Evolutionary conservation across 2,888 invertebrate species (phyloP).

Genomic region (Clistopyga incitator): DNA sequence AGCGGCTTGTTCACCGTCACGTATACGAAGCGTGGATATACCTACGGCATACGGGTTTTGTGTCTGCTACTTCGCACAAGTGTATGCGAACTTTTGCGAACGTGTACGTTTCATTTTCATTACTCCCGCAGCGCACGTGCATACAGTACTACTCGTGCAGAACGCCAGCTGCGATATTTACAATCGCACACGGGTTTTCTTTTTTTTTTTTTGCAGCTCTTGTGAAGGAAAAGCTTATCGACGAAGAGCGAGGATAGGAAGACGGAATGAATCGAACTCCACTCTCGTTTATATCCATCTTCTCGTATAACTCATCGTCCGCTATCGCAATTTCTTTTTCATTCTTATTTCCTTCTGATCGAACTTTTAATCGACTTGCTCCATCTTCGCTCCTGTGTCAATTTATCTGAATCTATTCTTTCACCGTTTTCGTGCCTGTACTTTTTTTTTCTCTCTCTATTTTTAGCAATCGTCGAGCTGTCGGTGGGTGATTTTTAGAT

Average conservation of each 20-base stretch:
- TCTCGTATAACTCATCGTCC: constrained; percentile 4
- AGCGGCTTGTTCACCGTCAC: constrained; percentile 25
- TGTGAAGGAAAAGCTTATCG: constrained; percentile 3
- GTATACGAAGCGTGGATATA: neutral
- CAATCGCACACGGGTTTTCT: constrained; percentile 41
- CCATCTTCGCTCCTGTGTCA: neutral
- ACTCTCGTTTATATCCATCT: constrained; percentile 17
- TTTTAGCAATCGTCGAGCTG: neutral
- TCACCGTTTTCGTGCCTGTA: neutral
- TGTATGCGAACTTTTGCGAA: constrained; percentile 20
- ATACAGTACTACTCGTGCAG: neutral
- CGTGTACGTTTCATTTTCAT: constrained; percentile 61
- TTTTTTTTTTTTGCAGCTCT: neutral
- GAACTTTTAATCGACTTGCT: neutral
- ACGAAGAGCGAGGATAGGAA: constrained; percentile 1
- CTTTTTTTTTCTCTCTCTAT: neutral
- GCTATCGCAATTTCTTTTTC: neutral
- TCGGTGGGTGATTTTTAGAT: no score
- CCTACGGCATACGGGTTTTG: neutral
- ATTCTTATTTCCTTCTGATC: neutral
- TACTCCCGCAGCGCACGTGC: constrained; percentile 31
- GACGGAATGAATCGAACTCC: constrained; percentile 1
- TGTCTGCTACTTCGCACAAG: neutral
- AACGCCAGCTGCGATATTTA: constrained; percentile 53
- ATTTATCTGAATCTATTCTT: neutral